Percentiles rank a stretch among this genome's conserved stretches.
Evolutionary conservation across 2,797 vertebrate genomes (phyloP).

Genomic region (Echeneis naucrates): DNA sequence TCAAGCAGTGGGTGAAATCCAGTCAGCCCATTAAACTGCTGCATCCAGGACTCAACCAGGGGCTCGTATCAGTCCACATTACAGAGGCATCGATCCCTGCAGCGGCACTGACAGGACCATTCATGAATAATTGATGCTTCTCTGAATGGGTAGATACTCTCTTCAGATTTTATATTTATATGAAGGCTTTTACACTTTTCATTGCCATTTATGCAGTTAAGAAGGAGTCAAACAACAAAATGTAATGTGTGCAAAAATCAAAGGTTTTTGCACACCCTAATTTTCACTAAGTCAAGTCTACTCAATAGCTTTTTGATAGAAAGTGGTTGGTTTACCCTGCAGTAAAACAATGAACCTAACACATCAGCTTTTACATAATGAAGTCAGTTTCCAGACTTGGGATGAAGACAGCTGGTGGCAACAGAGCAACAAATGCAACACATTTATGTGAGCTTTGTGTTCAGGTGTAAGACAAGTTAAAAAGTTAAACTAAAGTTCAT

Average conservation of each 20-base stretch:
- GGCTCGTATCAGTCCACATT: conserved; percentile 77
- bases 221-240: conserved; percentile 1
- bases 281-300: too few relatives aligned
- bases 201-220: conserved; percentile 38
- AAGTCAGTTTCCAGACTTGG: too few relatives aligned
- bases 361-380: too few relatives aligned
- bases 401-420: too few relatives aligned
- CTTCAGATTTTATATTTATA: conserved; percentile 62
- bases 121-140: conserved; percentile 83
- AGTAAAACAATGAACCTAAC: too few relatives aligned
- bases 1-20: conserved; percentile 61
- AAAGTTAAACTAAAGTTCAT: too few relatives aligned
- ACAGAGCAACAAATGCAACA: too few relatives aligned
- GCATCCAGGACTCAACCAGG: conserved; percentile 64
- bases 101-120: conserved; percentile 54
- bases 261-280: too few relatives aligned
- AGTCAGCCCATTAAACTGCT: conserved; percentile 78
- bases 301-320: too few relatives aligned
- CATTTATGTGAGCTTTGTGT: too few relatives aligned
- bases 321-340: too few relatives aligned
- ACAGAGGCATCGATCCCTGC: conserved; percentile 80
- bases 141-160: conserved; percentile 67
- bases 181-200: conserved; percentile 42
- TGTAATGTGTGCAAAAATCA: neutral
- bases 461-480: too few relatives aligned